Conservation (phyloP, 2,113 vertebrate species). For the Merops nubicus region DNA sequence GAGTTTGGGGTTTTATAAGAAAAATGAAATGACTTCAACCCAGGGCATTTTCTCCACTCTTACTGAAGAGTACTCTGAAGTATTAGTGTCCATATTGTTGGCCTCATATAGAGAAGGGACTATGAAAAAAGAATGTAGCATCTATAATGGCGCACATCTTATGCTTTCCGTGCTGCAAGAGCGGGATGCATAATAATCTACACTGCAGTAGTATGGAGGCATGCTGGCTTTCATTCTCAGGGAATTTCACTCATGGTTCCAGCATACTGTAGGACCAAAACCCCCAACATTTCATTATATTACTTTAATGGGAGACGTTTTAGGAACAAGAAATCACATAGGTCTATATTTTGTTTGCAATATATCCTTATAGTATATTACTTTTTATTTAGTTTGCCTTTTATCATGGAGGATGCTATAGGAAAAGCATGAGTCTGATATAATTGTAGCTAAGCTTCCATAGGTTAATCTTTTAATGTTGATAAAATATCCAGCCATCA, state of each 20-base stretch:
- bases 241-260: not conserved
- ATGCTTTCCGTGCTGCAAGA: not conserved
- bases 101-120: not conserved
- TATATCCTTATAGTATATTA: not conserved
- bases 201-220: not conserved
- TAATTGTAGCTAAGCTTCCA: not conserved
- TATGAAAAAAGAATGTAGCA: not conserved
- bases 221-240: not conserved
- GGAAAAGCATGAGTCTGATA: not conserved
- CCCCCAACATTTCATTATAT: accelerated
- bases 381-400: not conserved
- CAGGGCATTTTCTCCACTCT: not conserved
- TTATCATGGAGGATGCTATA: not conserved
- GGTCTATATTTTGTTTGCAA: not conserved
- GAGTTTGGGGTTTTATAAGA: not conserved
- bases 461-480: not conserved
- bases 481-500: not conserved
- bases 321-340: not conserved
- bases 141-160: not conserved
- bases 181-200: not conserved
- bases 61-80: not conserved
- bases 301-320: not conserved
- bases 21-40: not conserved
- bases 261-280: not conserved
- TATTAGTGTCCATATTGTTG: not conserved